Evolutionary conservation across 2,888 invertebrate species (phyloP), one percentile per base, ranked within the genome.

Genomic region (Heteromyza rotundicornis): DNA sequence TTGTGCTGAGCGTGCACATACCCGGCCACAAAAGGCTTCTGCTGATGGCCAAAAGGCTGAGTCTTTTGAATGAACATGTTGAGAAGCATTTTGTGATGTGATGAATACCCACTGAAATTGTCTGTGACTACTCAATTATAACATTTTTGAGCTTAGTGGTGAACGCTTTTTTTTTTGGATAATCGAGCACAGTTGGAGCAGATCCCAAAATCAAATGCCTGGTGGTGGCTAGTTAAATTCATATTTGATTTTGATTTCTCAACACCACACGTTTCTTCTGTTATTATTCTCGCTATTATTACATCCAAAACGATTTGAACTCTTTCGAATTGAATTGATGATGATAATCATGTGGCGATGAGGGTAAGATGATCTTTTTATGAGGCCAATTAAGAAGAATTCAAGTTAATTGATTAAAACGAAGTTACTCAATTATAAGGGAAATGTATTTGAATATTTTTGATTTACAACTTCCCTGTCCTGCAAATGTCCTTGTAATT

Each of bases 1-100:
- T 78, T 78, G 78, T 78, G 60, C 49, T 40, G 10, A n/a, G 3
- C 10, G 40, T 14, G 40, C 2, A 10, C 14, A 7, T n/a, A 40
- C 40, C 32, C 16, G 10, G 10, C 14, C 40, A 40, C 40, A n/a
- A 14, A 40, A 40, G 40, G 40, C 40, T 40, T 40, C 27, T 27
- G 10, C 27, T 27, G 27, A 5, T 27, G 27, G 7, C 10, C 27
- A 27, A 27, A 27, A 10, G 27, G 27, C 10, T 27, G 27, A n/a
- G n/a, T 14, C n/a, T n/a, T 8, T n/a, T 40, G 40, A 14, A n/a
- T 40, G 40, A 3, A 40, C 40, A n/a, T n/a, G 2, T 40, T n/a
- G n/a, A n/a, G n/a, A n/a, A n/a, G n/a, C n/a, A n/a, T 40, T 40
- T 7, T 40, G 40, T 47, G 20, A 2, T 47, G 17, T 47, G 47